Base-by-base conservation (phyloP, 2,888 invertebrate genomes). In the Parthenolecanium corni region DNA sequence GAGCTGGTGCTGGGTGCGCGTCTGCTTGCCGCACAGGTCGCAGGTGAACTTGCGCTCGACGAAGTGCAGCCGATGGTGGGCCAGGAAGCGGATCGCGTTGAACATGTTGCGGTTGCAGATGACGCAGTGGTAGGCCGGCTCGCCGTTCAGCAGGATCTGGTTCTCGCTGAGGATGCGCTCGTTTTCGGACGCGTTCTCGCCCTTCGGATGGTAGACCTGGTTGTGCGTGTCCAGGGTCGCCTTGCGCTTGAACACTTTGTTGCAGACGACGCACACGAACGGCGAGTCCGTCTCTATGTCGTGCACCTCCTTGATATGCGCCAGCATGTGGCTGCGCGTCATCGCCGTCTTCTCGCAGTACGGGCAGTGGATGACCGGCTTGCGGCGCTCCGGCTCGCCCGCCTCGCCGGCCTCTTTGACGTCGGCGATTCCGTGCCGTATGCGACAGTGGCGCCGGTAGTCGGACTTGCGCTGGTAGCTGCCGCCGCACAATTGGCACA, bases 11-110 rank as follows among this genome's bases (percentile, higher is more conserved):
- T 67, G 67, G 16, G 65, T 61, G 21, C 64, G 65, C 6, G 67
- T 66, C 21, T 62, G 65, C 47, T 67, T 68, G 31, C 54, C 67
- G 58, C 70, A 71, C 16, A 67, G 58, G 38, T 67, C 66, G 65
- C 71, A 71, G n/a, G 67, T 65, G 64, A 67, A 69, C 9, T 69
- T 69, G 21, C 68, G 66, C 47, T 68, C 67, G 18, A 68, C 66
- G 1, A 67, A 66, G 36, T 70, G 70, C 2, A 67, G 64, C 25
- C 67, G 52, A 47, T 66, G 52, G 21, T 68, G 68, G 5, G 52
- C 62, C 14, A 62, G 4, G 21, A 62, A 62, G 5, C 36, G 16
- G 6, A 20, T 14, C 12, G 52, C 16, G 20, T 52, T 25, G 18
- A 38, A 42, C 9, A 62, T 18, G 42, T 53, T 62, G 25, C 62